Evolutionary conservation across 2,797 vertebrate species (phyloP).

Genomic region (Lophius americanus): DNA sequence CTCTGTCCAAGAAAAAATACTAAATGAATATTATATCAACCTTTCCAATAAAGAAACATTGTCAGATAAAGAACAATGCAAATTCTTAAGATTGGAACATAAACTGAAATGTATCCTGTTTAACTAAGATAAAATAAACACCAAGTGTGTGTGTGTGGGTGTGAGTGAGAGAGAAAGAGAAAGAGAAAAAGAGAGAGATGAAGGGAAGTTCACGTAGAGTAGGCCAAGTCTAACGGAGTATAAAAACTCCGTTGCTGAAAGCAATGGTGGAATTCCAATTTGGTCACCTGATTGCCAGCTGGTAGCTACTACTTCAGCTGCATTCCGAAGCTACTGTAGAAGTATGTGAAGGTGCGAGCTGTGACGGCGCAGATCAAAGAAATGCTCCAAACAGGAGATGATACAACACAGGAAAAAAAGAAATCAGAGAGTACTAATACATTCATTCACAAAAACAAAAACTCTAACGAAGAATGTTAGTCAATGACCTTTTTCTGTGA

Average conservation of each 20-base stretch:
- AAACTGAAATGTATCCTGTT: constrained; percentile 49
- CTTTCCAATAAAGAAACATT: constrained; percentile 30
- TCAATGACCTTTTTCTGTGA: too few species aligned
- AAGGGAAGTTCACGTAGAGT: not conserved
- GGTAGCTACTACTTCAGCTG: constrained; percentile 62
- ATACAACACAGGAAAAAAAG: too few species aligned
- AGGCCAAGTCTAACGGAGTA: constrained; percentile 39
- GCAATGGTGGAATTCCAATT: constrained; percentile 79
- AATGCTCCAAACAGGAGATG: too few species aligned
- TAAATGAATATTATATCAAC: constrained; percentile 2
- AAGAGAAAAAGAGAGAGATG: not conserved
- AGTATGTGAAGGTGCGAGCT: constrained; percentile 66
- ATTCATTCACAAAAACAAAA: too few species aligned
- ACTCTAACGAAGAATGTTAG: too few species aligned
- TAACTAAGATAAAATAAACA: constrained; percentile 57
- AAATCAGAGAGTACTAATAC: too few species aligned
- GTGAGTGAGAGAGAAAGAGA: constrained; percentile 9
- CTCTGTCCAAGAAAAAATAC: not conserved
- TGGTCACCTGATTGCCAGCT: constrained; percentile 76
- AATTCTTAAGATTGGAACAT: constrained; percentile 9
- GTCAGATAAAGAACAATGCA: not conserved
- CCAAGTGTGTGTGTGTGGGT: constrained; percentile 18
- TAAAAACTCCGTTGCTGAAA: constrained; percentile 68
- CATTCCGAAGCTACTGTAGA: constrained; percentile 61
- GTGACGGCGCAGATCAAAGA: constrained; percentile 20